Evolutionary conservation across 1,140 invertebrate species (phyloP).

Genomic region (Lepidurus couesii): DNA sequence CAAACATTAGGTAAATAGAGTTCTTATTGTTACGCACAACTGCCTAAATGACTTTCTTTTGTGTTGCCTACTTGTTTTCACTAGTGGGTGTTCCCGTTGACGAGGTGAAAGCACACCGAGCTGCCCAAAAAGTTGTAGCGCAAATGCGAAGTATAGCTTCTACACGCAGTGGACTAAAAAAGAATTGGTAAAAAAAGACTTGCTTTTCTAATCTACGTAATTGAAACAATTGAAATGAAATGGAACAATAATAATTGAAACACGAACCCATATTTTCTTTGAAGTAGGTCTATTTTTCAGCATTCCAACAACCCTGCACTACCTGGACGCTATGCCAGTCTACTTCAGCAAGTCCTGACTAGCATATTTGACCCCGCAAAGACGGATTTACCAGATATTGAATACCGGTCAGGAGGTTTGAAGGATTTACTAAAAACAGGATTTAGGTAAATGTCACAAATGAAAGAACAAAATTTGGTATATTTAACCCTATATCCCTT

Average conservation of each 20-base stretch:
- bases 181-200: slow-evolving; percentile 29
- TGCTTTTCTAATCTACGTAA: not conserved
- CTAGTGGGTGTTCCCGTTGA: slow-evolving; percentile 34
- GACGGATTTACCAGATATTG: slow-evolving; percentile 44
- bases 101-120: slow-evolving; percentile 33
- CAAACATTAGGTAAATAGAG: slow-evolving; percentile 31
- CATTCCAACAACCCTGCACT: slow-evolving; percentile 39
- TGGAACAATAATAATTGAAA: no score
- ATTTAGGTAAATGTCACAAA: slow-evolving; percentile 38
- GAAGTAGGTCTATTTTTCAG: slow-evolving; percentile 40
- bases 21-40: not conserved
- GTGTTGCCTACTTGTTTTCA: not conserved
- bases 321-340: slow-evolving; percentile 41
- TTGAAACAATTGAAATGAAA: not conserved
- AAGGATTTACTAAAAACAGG: slow-evolving; percentile 46
- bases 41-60: not conserved
- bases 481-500: not conserved
- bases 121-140: slow-evolving; percentile 30
- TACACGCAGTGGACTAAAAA: slow-evolving; percentile 28
- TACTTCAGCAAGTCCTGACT: slow-evolving; percentile 43
- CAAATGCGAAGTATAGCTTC: slow-evolving; percentile 28
- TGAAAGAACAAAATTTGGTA: not conserved
- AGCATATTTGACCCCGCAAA: slow-evolving; percentile 43
- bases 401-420: slow-evolving; percentile 44
- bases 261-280: not conserved